These are phyloP conservation scores for Apodemus agrarius DNA, from an alignment of 2,797 vertebrate species.

Conservation along the genomic window DNA sequence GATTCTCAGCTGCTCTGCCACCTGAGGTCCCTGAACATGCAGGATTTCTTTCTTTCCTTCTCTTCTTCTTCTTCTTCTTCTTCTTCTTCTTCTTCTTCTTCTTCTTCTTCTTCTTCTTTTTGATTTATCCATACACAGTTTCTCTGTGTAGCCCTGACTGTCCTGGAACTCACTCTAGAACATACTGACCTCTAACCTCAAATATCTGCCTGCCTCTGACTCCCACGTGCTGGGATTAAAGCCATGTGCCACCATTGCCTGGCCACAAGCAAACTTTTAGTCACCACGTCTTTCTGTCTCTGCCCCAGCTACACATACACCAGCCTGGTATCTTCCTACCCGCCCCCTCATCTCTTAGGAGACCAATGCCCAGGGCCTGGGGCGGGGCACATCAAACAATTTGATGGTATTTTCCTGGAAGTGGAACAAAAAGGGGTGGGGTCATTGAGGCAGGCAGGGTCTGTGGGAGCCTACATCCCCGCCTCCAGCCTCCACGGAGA, in stretches of 20 bases:
- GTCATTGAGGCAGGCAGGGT: conserved; percentile 46
- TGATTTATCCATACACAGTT: no score
- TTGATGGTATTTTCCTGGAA: conserved; percentile 82
- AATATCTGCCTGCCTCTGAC: no score
- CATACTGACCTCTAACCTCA: no score
- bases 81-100: no score
- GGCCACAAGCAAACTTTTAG: background rate
- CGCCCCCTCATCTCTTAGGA: conserved; percentile 51
- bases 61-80: no score
- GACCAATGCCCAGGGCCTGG: background rate
- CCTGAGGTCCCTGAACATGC: background rate
- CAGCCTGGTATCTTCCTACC: conserved; percentile 41
- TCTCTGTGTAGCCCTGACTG: no score
- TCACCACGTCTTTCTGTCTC: background rate
- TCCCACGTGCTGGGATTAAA: no score
- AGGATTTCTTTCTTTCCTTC: no score
- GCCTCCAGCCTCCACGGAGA: conserved; percentile 24
- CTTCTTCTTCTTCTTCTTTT: no score
- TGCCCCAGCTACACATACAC: conserved; percentile 36
- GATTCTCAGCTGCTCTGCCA: background rate
- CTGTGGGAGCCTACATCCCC: conserved; percentile 48
- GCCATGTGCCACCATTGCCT: no score
- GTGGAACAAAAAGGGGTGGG: conserved; percentile 36
- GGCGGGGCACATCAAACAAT: conserved; percentile 69
- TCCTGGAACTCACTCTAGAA: no score